Base-by-base conservation (phyloP, 2,113 vertebrate genomes). In the Paradoxurus hermaphroditus region DNA sequence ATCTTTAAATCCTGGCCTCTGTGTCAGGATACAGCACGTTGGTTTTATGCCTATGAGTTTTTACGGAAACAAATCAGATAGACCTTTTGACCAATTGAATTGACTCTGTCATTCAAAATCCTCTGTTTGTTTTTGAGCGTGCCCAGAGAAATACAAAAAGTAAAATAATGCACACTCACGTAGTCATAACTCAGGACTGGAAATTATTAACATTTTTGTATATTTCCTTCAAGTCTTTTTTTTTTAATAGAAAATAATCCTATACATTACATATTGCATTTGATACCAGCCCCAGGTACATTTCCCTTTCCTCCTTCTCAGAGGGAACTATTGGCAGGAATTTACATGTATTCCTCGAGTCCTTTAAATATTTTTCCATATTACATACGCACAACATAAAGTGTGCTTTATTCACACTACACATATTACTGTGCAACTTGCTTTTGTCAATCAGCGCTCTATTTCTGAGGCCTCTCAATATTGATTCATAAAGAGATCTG, bases 1-100 rank as follows among this genome's bases (percentile, higher is more conserved):
- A 51, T 77, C 68, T 84, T 90, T 81, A 93, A 90, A 31, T 92
- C 82, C 49, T 62, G 51, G 31, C 49, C 16, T 75, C 29, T 8
- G 5, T 3, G 5, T 29, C 4, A 4, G 15, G 29, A n/a, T 12
- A 2, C 2, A 46, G 53, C 27, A 19, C 0, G 1, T 6, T 21
- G 3, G 19, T 59, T 67, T 81, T 25, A n/a, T 0, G 2, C 3
- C 49, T 39, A 14, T 4, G 51, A 36, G 86, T 84, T 75, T 62
- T 39, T 78, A n/a, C 2, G 15, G 49, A 85, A 82, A 91, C 31
- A 65, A 86, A 77, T n/a, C 19, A 7, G 1, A n/a, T 34, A 27
- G 41, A 44, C 29, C 14, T 77, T 81, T 39, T 62, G 51, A 79
- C 14, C 16, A 27, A 31, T 8, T 21, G 25, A 7, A 49, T 56